A percentile compares a stretch with the other conserved stretches of the same genome.
Evolutionary conservation across 2,888 invertebrate species (phyloP).

Genomic region (Acrobasis repandana): DNA sequence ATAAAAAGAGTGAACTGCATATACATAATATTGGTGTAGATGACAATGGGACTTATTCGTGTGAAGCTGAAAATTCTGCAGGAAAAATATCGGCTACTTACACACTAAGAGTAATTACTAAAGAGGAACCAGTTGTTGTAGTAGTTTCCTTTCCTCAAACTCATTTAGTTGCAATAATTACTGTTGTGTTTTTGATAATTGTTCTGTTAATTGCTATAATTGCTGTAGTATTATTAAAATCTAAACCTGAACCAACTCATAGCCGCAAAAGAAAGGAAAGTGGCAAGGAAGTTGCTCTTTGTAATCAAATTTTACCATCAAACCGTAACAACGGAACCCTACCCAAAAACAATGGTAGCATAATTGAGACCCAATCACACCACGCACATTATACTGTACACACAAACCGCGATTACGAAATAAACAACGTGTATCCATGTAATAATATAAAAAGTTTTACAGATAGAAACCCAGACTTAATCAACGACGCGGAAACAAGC

Average conservation of each 20-base stretch:
- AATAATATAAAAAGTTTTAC: conserved; percentile 77
- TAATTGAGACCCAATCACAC: conserved; percentile 82
- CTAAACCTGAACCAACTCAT: conserved; percentile 70
- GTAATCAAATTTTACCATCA: conserved; percentile 78
- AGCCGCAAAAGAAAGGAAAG: conserved; percentile 82
- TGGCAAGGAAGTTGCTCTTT: conserved; percentile 84
- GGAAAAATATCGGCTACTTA: conserved; percentile 91
- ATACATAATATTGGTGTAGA: conserved; percentile 89
- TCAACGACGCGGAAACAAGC: conserved; percentile 88
- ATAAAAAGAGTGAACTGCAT: conserved; percentile 90
- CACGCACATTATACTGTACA: conserved; percentile 81
- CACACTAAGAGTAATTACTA: conserved; percentile 89
- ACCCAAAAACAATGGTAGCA: conserved; percentile 81
- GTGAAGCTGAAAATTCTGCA: conserved; percentile 93
- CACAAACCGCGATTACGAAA: conserved; percentile 82
- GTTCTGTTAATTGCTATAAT: conserved; percentile 86
- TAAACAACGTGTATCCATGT: conserved; percentile 74
- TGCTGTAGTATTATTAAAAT: conserved; percentile 84
- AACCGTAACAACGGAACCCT: conserved; percentile 74
- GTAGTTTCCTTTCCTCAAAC: conserved; percentile 87
- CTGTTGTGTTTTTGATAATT: conserved; percentile 85
- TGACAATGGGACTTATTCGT: conserved; percentile 93
- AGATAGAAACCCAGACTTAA: conserved; percentile 91
- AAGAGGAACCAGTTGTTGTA: conserved; percentile 87
- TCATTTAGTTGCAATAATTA: conserved; percentile 87